A percentile compares a stretch with the other conserved stretches of the same genome.
Conservation (phyloP, 2,113 vertebrate genomes). For the Amphiprion percula region DNA sequence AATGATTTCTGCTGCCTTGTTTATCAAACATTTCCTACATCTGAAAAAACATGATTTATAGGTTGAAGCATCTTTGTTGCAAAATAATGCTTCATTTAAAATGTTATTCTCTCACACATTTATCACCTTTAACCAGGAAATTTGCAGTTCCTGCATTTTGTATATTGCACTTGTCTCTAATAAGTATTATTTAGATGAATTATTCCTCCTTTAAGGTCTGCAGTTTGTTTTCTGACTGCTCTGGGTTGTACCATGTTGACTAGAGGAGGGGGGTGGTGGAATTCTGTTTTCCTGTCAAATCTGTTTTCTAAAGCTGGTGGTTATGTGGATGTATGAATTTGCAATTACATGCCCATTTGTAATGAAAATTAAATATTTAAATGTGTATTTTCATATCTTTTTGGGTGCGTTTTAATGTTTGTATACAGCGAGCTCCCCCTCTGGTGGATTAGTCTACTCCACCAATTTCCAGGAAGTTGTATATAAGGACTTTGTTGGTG, state of each 20-base stretch:
- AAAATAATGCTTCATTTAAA: too few relatives aligned
- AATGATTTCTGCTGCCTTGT: too few relatives aligned
- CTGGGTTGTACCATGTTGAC: conserved; percentile 24
- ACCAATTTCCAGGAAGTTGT: background rate
- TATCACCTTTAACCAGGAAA: too few relatives aligned
- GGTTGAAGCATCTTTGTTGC: too few relatives aligned
- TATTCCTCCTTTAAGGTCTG: too few relatives aligned
- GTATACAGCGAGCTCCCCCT: background rate
- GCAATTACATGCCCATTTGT: too few relatives aligned
- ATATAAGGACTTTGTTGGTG: background rate
- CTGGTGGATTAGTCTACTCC: conserved; percentile 18
- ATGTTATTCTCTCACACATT: too few relatives aligned
- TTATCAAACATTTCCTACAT: too few relatives aligned
- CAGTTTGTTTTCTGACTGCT: background rate
- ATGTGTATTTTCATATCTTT: background rate
- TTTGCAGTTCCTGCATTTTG: too few relatives aligned
- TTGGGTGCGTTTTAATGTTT: background rate
- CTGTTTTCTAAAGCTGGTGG: background rate
- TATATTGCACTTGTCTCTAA: too few relatives aligned
- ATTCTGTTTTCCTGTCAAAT: background rate
- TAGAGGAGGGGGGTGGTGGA: accelerated
- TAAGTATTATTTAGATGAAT: too few relatives aligned
- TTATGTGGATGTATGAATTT: background rate
- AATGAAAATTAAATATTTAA: background rate
- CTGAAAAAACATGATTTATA: too few relatives aligned